Base-by-base conservation (phyloP, 2,888 invertebrate genomes). In the Melanotus villosus region DNA sequence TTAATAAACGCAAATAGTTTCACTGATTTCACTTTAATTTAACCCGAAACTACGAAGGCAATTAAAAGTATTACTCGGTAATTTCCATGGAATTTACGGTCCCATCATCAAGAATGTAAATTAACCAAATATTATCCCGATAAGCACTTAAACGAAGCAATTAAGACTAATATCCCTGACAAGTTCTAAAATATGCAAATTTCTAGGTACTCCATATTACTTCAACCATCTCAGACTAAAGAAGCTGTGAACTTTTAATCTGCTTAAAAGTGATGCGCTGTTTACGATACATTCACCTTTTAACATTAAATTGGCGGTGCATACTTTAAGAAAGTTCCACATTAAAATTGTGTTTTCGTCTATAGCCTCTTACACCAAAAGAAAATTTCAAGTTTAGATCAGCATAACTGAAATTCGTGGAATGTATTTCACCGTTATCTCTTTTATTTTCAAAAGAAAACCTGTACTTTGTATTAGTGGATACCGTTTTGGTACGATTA, bases 251-350 rank as follows among this genome's bases (percentile, higher is more conserved):
- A 57, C 57, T 57, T 57, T 38, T 54, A 57, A 38, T 36, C 38
- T 57, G 57, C 36, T 57, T 57, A 57, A 36, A 57, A 57, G 21
- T 52, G 32, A 38, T 57, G 36, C 57, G 36, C 38, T 41, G 38
- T 57, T 57, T 57, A 57, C 19, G 23, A 57, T 57, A 57, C 57
- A 23, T 57, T 57, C 57, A 41, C 41, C 52, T 52, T 32, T 23
- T 21, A 1, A 23, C 23, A 23, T 14, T 47, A 23, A 21, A 26
- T 14, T 12, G 12, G 19, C n/a, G 18, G 1, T 19, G 9, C 18
- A 18, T 7, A 19, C 7, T 43, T 38, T 43, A 43, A 43, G 45
- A 45, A 45, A 45, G 45, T 45, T 45, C 16, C 41, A 41, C 41
- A 41, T 41, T 5, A 5, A 26, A 6, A 5, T 6, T 26, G 26